Conservation (phyloP, 2,888 invertebrate genomes). For the Glyphotaelius pellucidus region DNA sequence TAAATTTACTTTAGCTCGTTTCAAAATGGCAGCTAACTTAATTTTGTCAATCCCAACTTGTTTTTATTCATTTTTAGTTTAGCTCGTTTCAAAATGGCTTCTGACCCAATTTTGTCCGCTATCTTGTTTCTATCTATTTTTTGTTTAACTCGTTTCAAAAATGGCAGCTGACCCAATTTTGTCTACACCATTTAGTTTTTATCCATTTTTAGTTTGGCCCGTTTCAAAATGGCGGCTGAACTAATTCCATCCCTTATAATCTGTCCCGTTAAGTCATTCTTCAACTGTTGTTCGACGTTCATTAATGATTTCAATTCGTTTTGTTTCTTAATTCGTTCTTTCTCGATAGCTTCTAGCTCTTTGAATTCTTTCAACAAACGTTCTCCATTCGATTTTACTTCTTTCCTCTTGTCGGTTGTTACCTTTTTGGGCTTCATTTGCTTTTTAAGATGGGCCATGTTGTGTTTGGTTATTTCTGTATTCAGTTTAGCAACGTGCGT, state of each 20-base stretch:
- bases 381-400: not conserved
- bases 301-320: constrained; percentile 17
- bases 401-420: not conserved
- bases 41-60: not conserved
- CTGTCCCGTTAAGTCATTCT: constrained; percentile 44
- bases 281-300: constrained; percentile 50
- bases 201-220: constrained; percentile 47
- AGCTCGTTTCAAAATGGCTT: no score
- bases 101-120: not conserved
- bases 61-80: no score
- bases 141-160: constrained; percentile 53
- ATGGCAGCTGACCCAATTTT: not conserved
- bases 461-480: constrained; percentile 47
- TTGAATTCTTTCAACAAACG: not conserved
- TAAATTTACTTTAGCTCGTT: no score
- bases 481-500: constrained; percentile 38
- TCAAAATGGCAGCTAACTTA: no score
- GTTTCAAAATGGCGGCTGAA: constrained; percentile 50
- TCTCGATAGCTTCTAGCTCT: constrained; percentile 2
- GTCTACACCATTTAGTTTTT: constrained; percentile 3
- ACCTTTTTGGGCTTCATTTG: constrained; percentile 20
- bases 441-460: constrained; percentile 41
- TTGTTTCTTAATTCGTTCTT: not conserved
- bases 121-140: constrained; percentile 36
- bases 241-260: constrained; percentile 51